Percentiles rank a stretch among this genome's conserved stretches.
Evolutionary conservation across 2,888 invertebrate species (phyloP).

Genomic region (Willowsia nigromaculata): DNA sequence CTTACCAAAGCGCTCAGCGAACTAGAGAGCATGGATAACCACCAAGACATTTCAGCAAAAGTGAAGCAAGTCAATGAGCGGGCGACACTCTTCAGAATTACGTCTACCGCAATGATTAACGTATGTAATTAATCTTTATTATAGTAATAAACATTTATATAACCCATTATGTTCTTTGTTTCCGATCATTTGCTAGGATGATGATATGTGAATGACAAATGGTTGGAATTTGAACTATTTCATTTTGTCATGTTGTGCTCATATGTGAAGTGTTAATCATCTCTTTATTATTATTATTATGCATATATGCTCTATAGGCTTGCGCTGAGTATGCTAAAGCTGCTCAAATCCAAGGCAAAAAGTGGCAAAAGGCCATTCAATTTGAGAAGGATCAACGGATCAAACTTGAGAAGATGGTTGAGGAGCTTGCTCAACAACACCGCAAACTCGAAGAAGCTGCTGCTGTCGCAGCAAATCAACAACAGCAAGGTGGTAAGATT

Average conservation of each 20-base stretch:
- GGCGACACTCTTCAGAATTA: conserved; percentile 96
- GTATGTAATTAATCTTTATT: conserved; percentile 82
- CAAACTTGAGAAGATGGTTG: conserved; percentile 96
- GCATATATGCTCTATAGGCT: conserved; percentile 84
- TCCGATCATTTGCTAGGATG: neutral
- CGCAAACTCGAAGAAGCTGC: conserved; percentile 95
- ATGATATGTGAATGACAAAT: neutral
- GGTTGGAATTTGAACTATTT: neutral
- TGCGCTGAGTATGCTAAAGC: conserved; percentile 95
- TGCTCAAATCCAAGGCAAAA: conserved; percentile 93
- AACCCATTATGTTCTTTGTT: neutral
- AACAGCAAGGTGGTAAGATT: conserved; percentile 60
- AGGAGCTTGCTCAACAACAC: conserved; percentile 98
- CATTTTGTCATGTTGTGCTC: neutral
- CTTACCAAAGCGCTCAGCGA: conserved; percentile 84
- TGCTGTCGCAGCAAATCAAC: conserved; percentile 71
- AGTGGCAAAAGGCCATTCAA: conserved; percentile 95
- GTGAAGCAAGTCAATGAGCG: conserved; percentile 95
- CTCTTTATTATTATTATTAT: too few relatives aligned
- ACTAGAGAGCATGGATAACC: conserved; percentile 85
- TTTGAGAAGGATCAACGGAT: conserved; percentile 97
- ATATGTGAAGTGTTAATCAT: neutral
- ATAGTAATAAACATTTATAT: neutral
- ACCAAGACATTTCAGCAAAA: conserved; percentile 85
- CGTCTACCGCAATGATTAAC: conserved; percentile 98